Evolutionary conservation across 2,113 vertebrate genomes (phyloP).

Genomic region (Macaca mulatta): DNA sequence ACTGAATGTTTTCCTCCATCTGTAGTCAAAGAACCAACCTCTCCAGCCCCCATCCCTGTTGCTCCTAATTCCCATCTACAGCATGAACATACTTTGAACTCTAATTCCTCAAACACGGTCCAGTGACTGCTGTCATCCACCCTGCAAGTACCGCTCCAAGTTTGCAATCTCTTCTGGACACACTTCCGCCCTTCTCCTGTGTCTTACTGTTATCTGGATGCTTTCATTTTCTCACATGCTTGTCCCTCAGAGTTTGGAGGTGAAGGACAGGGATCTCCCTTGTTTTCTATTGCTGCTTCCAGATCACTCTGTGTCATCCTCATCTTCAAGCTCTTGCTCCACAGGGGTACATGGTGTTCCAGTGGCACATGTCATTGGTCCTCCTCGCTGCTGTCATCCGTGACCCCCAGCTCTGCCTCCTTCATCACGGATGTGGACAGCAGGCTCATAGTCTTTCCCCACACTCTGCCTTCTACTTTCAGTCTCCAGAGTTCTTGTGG

Average conservation of each 20-base stretch:
- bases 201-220: not conserved
- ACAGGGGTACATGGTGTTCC: not conserved
- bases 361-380: not conserved
- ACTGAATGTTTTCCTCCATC: not conserved
- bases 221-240: not conserved
- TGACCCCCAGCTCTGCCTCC: not conserved
- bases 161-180: not conserved
- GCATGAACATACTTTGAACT: not conserved
- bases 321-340: not conserved
- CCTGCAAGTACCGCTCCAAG: not conserved
- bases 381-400: not conserved
- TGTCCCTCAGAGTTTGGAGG: not conserved
- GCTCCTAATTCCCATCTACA: not conserved
- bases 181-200: not conserved
- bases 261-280: not conserved
- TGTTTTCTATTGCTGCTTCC: not conserved
- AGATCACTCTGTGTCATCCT: not conserved
- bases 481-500: not conserved
- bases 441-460: not conserved
- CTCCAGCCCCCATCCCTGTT: not conserved
- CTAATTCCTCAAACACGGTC: not conserved
- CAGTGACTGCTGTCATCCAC: not conserved
- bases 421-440: not conserved
- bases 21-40: not conserved
- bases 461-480: not conserved